These are phyloP conservation scores for Peromyscus aztecus DNA, from an alignment of 2,797 vertebrate species.

Conservation along the genomic window DNA sequence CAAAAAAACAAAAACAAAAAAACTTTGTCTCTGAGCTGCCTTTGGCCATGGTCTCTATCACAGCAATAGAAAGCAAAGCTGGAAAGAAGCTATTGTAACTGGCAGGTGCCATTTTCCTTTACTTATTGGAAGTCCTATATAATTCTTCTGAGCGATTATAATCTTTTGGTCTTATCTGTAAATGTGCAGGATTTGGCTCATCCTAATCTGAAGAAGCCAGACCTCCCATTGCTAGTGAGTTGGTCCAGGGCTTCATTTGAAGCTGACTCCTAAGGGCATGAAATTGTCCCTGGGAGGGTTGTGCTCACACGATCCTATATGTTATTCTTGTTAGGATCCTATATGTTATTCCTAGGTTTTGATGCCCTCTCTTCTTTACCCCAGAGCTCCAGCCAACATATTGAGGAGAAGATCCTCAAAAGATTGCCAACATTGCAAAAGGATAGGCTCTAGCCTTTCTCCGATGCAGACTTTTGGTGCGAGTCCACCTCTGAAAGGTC, in stretches of 20 bases:
- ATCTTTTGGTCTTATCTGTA: neutral
- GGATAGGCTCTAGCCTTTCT: neutral
- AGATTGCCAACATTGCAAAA: neutral
- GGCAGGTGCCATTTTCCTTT: neutral
- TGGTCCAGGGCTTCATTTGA: neutral
- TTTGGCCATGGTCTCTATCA: neutral
- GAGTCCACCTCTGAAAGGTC: neutral
- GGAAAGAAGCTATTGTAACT: neutral
- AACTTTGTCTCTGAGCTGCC: neutral
- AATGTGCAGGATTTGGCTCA: neutral
- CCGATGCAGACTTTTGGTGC: neutral
- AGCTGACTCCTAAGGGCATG: conserved; percentile 6
- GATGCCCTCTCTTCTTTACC: neutral
- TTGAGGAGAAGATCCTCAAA: neutral
- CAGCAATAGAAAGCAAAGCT: neutral
- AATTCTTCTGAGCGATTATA: neutral
- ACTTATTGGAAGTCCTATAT: neutral
- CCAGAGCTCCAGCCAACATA: neutral
- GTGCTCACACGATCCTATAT: neutral
- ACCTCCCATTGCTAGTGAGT: neutral
- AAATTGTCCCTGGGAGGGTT: neutral
- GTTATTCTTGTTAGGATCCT: neutral
- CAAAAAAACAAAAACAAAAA: too few relatives aligned
- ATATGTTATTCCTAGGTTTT: neutral
- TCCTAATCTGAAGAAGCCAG: neutral